Evolutionary conservation across 2,797 vertebrate genomes (phyloP).

Genomic region (Pyrrhura leucotis): DNA sequence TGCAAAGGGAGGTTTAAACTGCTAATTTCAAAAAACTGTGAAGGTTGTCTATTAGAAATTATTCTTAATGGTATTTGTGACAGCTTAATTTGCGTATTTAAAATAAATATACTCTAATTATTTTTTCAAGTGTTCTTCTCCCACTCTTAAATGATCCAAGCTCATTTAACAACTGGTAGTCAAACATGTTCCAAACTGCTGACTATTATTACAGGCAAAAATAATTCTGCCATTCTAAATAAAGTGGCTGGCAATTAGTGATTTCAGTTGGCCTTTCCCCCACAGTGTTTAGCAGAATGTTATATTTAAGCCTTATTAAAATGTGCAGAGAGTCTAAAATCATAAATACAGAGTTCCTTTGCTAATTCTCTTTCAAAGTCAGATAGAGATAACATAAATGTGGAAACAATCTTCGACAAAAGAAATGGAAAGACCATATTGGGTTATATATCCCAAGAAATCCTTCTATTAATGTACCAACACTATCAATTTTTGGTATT

Average conservation of each 20-base stretch:
- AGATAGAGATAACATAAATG: not conserved
- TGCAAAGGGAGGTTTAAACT: not conserved
- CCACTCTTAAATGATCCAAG: slow-evolving; percentile 36
- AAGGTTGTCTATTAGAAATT: slow-evolving; percentile 33
- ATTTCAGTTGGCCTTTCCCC: slow-evolving; percentile 65
- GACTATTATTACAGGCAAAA: slow-evolving; percentile 74
- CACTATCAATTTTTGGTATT: not conserved
- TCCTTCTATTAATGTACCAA: not conserved
- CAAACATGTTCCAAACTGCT: slow-evolving; percentile 55
- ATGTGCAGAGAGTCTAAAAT: slow-evolving; percentile 38
- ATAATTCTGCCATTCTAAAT: slow-evolving; percentile 67
- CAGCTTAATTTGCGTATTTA: slow-evolving; percentile 31
- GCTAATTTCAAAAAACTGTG: not conserved
- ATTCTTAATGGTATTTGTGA: slow-evolving; percentile 30
- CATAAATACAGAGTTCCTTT: slow-evolving; percentile 49
- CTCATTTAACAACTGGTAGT: slow-evolving; percentile 74
- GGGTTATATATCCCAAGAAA: not conserved
- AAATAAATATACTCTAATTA: slow-evolving; percentile 58
- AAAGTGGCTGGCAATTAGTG: slow-evolving; percentile 65
- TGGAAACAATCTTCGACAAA: not conserved
- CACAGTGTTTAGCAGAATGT: slow-evolving; percentile 56
- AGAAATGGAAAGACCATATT: not conserved
- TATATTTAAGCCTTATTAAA: slow-evolving; percentile 58
- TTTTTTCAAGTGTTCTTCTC: slow-evolving; percentile 47
- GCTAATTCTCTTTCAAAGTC: slow-evolving; percentile 31